These are phyloP conservation scores for Candoia aspera DNA, from an alignment of 2,113 vertebrate species.

Conservation along the genomic window DNA sequence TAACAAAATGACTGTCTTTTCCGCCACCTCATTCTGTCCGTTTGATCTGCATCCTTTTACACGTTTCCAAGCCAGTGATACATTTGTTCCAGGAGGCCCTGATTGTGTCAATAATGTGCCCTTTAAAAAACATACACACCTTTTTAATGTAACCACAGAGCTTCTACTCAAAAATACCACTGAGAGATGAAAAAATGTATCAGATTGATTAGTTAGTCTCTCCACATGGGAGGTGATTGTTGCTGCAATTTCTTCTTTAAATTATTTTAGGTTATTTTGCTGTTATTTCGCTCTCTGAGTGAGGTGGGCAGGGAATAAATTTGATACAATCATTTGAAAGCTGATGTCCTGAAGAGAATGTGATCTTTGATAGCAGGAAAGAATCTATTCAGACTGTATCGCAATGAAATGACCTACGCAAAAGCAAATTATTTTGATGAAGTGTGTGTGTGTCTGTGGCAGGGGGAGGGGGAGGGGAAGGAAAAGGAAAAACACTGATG, in stretches of 20 bases:
- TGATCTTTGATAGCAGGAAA: too few species aligned
- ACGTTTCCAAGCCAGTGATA: constrained; percentile 85
- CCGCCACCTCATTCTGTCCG: constrained; percentile 72
- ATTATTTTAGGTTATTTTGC: too few species aligned
- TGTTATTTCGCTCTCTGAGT: too few species aligned
- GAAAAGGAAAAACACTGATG: neutral
- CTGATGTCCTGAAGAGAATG: neutral
- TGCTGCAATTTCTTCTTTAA: too few species aligned
- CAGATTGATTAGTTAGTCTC: too few species aligned
- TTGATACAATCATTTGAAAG: neutral
- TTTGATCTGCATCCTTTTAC: constrained; percentile 81
- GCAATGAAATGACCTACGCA: neutral
- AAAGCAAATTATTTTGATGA: neutral
- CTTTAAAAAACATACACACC: constrained; percentile 65
- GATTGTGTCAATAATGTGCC: constrained; percentile 78
- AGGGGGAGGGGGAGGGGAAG: neutral
- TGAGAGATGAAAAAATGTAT: neutral
- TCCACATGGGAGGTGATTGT: too few species aligned
- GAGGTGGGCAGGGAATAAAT: too few species aligned
- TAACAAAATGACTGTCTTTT: constrained; percentile 87
- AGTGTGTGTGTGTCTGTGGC: neutral
- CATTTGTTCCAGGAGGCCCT: constrained; percentile 69
- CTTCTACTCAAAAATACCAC: neutral
- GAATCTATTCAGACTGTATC: neutral
- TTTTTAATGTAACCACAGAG: constrained; percentile 24